Evolutionary conservation across 2,888 invertebrate species (phyloP), one percentile per base, ranked within the genome.

Genomic region (Ennomos quercinarius): DNA sequence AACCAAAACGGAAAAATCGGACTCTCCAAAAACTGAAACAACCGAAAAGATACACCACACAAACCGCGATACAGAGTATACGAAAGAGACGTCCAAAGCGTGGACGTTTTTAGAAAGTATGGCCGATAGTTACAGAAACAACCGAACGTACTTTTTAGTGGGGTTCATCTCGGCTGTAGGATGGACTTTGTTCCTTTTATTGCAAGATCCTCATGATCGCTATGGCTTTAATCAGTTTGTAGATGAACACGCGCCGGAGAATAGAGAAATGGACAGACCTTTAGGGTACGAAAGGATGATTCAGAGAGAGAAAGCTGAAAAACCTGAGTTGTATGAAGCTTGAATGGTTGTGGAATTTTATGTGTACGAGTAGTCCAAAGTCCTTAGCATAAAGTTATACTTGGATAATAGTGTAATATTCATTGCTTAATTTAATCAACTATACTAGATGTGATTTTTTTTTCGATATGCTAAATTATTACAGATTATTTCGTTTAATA

Each of bases 291-390:
- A 87, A 64, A 81, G 72, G 2, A 12, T 76, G 4, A 51, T 89
- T 8, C 55, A 80, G 38, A 80, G 68, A 39, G 63, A 81, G 41
- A 84, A 27, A 46, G 83, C 84, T 47, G 52, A 78, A n/a, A 67
- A 86, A 42, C 90, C 90, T 6, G 77, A 89, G 6, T 73, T 91
- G 66, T 89, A 87, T 78, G 87, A 91, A 1, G 90, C 80, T 43
- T 89, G 72, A 78, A 65, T 71, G 64, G 44, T 52, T 12, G 36
- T n/a, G 5, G 10, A 43, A 43, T 27, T 27, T 27, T 17, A n/a
- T n/a, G n/a, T n/a, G n/a, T n/a, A n/a, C n/a, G n/a, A n/a, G n/a
- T n/a, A n/a, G 6, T 27, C 27, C 27, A 27, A 27, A 27, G 27
- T 6, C 1, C 1, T 17, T 17, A 17, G 27, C 27, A 27, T 27